phyloP scores from a whole-genome alignment of 2,113 vertebrate species.

The Cyphomyrus plagiostoma region DNA sequence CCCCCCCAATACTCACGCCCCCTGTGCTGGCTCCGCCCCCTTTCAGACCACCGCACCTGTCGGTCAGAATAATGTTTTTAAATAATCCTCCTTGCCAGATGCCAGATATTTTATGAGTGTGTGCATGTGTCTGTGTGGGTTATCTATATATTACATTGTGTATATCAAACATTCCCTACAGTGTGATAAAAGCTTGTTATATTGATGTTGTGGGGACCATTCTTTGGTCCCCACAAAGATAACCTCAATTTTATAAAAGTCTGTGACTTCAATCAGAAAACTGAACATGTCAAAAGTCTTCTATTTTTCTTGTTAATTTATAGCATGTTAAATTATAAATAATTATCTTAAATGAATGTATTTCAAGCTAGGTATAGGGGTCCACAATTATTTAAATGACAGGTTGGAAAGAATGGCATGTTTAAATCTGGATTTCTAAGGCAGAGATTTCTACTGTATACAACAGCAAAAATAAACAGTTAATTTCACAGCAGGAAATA shows the following conservation, averaged over 20 bases:
- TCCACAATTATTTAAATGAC: not conserved
- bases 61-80: not conserved
- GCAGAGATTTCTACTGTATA: not conserved
- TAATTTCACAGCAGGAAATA: not conserved
- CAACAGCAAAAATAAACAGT: not conserved
- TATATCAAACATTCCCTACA: not conserved
- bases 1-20: conserved; percentile 31
- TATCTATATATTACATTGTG: not conserved
- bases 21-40: conserved; percentile 3
- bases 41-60: not conserved
- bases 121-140: not conserved
- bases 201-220: not conserved
- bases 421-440: not conserved
- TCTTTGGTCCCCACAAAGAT: not conserved
- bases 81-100: not conserved
- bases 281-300: not conserved
- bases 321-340: not conserved
- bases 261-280: not conserved
- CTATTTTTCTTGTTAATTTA: not conserved
- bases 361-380: not conserved
- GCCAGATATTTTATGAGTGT: not conserved
- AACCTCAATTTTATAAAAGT: not conserved
- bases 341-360: not conserved
- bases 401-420: not conserved
- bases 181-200: not conserved